Conservation (phyloP, 2,113 vertebrate species). For the Chascanopsetta lugubris region DNA sequence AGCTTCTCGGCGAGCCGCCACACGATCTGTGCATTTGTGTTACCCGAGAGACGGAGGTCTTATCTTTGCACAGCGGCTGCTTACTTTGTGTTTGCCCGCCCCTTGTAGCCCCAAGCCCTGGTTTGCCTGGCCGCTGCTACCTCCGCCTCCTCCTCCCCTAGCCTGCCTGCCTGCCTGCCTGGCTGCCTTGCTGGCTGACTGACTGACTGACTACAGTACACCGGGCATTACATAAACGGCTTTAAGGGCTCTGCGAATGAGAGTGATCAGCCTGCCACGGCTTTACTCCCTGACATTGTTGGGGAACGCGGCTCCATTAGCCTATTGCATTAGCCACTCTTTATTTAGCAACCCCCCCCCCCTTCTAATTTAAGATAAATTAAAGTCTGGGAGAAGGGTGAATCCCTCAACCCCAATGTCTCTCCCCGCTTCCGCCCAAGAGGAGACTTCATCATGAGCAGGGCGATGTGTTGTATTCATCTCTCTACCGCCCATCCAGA, state of each 20-base stretch:
- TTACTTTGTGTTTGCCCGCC: slow-evolving; percentile 51
- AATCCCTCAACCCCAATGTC: too few relatives aligned
- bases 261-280: slow-evolving; percentile 51
- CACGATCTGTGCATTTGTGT: slow-evolving; percentile 29
- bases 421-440: too few relatives aligned
- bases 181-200: slow-evolving; percentile 11
- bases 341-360: neutral
- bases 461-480: slow-evolving; percentile 20
- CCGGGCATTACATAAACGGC: slow-evolving; percentile 74
- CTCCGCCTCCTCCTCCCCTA: too few relatives aligned
- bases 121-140: too few relatives aligned
- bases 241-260: slow-evolving; percentile 53
- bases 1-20: slow-evolving; percentile 1
- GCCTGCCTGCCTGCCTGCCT: slow-evolving; percentile 16
- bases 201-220: slow-evolving; percentile 42
- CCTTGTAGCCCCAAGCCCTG: slow-evolving; percentile 32
- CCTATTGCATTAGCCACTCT: neutral
- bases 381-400: neutral
- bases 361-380: slow-evolving; percentile 5
- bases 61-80: slow-evolving; percentile 5
- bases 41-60: neutral
- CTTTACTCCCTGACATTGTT: slow-evolving; percentile 53
- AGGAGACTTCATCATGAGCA: slow-evolving; percentile 2
- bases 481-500: slow-evolving; percentile 34
- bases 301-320: slow-evolving; percentile 20